These are phyloP conservation scores for Forpus xanthops DNA, from an alignment of 2,797 vertebrate genomes.

Conservation along the genomic window DNA sequence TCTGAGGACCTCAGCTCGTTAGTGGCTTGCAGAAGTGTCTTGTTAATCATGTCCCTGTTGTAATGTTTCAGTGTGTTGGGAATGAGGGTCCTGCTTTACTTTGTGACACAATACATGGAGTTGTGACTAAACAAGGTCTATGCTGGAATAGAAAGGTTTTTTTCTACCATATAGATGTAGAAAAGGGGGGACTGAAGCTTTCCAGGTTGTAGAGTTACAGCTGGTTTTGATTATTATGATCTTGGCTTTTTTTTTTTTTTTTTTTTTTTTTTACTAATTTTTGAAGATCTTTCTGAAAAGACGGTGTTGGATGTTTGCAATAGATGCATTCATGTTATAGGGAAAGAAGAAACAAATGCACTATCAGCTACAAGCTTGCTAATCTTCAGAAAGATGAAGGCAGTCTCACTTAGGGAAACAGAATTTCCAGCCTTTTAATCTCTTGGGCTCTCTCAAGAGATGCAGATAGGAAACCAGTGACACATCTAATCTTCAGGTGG, in stretches of 20 bases:
- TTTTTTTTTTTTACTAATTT: background rate
- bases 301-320: background rate
- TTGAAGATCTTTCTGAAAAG: background rate
- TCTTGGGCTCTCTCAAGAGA: background rate
- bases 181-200: background rate
- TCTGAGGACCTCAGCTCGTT: background rate
- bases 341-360: background rate
- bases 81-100: background rate
- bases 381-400: background rate
- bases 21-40: background rate
- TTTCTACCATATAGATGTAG: background rate
- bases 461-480: background rate
- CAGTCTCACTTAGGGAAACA: background rate
- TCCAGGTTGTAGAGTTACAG: background rate
- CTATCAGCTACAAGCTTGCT: background rate
- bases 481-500: background rate
- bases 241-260: background rate
- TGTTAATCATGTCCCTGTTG: background rate
- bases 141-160: background rate
- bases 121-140: background rate
- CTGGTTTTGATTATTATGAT: background rate
- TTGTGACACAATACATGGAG: background rate
- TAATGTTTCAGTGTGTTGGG: background rate
- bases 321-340: background rate
- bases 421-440: background rate